Base-by-base conservation (phyloP, 92 coral and sea anemone species). In the Diadumene lineata region DNA sequence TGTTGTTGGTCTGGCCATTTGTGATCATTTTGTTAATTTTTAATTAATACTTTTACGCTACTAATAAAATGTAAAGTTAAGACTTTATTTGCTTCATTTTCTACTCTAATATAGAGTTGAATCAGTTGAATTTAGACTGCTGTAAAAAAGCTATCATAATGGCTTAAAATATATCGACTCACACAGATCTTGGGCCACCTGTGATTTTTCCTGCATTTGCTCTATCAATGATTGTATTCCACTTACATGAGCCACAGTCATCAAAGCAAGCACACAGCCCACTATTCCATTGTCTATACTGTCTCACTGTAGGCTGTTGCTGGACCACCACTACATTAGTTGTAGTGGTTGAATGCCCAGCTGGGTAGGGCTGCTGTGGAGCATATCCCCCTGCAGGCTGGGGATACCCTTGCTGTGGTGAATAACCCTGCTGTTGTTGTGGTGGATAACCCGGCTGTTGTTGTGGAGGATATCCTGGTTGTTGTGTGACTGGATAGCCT, bases 241-340 rank as follows among this genome's bases (percentile, higher is more conserved):
- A 79, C 92, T 87, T 71, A 87, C 92, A 69, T 31, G 92, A 83
- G 50, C 46, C 50, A 69, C 82, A 83, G 73, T 83, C 92, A 28
- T 83, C 83, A 83, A 75, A 83, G 50, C 88, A 87, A 29, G 82
- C 86, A 34, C 75, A 87, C 29, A 87, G 34, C 1, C 88, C 88
- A 24, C 85, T 33, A 24, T 78, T 68, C 92, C 88, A 87, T 66
- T 75, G 56, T 60, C 88, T 70, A 16, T 21, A 43, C 44, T 33
- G 48, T 34, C 8, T 9, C 7, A 56, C 63, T 15, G 71, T 62
- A 34, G 51, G 85, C 66, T 81, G 74, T 23, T 69, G 85, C 56
- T 53, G 69, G 22, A 73, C 17, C 22, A 80, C 79, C 11, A 64
- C 61, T 34, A 66, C 53, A 23, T 66, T 66, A 17, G 50, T 79